Percentiles rank a stretch among this genome's conserved stretches.
Evolutionary conservation across 2,797 vertebrate genomes (phyloP).

Genomic region (Clamator glandarius): DNA sequence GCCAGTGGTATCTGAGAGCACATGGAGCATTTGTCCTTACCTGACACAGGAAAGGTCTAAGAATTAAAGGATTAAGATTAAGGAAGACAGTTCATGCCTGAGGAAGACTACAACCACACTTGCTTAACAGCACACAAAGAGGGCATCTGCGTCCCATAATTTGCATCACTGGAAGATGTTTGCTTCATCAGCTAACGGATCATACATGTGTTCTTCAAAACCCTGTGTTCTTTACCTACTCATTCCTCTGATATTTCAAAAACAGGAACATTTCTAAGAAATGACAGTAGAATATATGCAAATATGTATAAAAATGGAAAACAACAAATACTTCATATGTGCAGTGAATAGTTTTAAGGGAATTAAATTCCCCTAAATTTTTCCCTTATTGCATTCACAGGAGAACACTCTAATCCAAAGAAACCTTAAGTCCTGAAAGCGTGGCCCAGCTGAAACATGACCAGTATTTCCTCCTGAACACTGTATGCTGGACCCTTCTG

Average conservation of each 20-base stretch:
- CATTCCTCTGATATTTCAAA: not conserved
- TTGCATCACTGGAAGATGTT: not conserved
- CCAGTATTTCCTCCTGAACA: not conserved
- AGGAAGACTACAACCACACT: not conserved
- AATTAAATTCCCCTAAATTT: not conserved
- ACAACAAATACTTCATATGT: not conserved
- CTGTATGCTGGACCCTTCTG: not conserved
- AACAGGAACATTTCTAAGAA: not conserved
- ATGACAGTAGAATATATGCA: not conserved
- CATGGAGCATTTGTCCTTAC: not conserved
- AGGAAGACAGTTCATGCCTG: not conserved
- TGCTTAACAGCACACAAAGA: not conserved
- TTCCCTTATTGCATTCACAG: not conserved
- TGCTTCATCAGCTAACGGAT: not conserved
- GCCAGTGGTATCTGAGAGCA: not conserved
- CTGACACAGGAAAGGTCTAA: constrained; percentile 17
- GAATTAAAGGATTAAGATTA: constrained; percentile 52
- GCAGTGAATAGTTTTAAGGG: not conserved
- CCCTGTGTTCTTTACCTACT: not conserved
- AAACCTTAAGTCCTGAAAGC: not conserved
- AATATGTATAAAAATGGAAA: not conserved
- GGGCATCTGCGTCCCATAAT: not conserved
- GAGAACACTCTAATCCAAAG: not conserved
- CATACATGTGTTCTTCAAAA: not conserved
- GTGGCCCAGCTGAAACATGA: not conserved